Conservation (phyloP, 1,140 invertebrate species). For the Anoplolepis gracilipes region DNA sequence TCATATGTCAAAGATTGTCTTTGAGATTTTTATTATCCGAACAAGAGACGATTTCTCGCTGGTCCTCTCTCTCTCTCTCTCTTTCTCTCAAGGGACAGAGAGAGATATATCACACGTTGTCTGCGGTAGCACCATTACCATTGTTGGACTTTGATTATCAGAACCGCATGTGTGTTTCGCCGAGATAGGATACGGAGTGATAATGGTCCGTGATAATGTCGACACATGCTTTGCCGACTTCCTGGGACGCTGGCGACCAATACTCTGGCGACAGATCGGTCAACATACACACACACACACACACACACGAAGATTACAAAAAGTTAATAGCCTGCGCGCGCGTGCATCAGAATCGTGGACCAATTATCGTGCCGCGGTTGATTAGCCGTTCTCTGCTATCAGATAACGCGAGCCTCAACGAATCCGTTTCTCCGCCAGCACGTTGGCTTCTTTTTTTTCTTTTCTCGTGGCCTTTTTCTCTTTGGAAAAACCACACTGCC, state of each 20-base stretch:
- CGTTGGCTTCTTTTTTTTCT: background rate
- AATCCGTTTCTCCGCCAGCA: constrained; percentile 52
- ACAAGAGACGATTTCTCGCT: background rate
- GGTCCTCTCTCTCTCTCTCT: no score
- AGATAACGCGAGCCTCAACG: constrained; percentile 58
- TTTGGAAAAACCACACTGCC: constrained; percentile 21
- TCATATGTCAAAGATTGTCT: background rate
- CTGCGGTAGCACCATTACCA: constrained; percentile 66
- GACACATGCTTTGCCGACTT: constrained; percentile 74
- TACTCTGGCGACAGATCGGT: constrained; percentile 58
- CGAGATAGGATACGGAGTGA: constrained; percentile 78
- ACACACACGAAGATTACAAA: constrained; percentile 21
- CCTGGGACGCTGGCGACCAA: constrained; percentile 72
- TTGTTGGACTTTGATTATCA: constrained; percentile 79
- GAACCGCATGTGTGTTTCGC: constrained; percentile 81
- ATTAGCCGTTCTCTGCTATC: constrained; percentile 61
- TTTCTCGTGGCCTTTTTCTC: constrained; percentile 17
- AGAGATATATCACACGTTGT: constrained; percentile 4
- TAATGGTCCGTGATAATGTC: constrained; percentile 76
- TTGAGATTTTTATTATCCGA: no score
- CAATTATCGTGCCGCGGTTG: constrained; percentile 70
- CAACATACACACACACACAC: background rate
- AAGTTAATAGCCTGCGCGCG: constrained; percentile 27
- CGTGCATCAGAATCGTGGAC: constrained; percentile 57
- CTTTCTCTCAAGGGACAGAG: no score